Conservation (phyloP, 30 jellyfish, hydroid and myxozoan species). For the Euphysa ruthae region DNA sequence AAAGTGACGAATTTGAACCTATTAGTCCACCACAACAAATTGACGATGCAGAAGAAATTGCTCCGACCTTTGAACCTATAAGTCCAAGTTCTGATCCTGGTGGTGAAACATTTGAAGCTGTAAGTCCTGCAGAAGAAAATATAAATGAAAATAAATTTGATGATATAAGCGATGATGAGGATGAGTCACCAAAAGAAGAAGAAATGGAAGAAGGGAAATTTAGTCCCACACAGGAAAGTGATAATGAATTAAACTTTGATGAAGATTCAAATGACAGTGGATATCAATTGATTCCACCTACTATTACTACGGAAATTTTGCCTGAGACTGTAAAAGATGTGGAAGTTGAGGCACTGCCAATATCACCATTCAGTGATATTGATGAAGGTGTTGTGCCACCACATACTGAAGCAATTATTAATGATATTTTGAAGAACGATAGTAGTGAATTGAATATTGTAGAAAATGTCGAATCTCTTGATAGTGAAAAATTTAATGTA, state of each 20-base stretch:
- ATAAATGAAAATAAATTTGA: slow-evolving; percentile 11
- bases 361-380: slow-evolving; percentile 93
- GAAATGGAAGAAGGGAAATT: slow-evolving; percentile 30
- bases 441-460: slow-evolving; percentile 30
- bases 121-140: slow-evolving; percentile 3
- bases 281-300: neutral
- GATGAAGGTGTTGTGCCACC: slow-evolving; percentile 70
- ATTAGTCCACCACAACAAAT: slow-evolving; percentile 15
- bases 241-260: slow-evolving; percentile 18
- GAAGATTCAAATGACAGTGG: slow-evolving; percentile 29
- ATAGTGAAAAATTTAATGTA: slow-evolving; percentile 88
- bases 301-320: neutral
- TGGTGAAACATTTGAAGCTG: slow-evolving; percentile 8
- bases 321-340: slow-evolving; percentile 6
- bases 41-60: neutral
- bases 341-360: slow-evolving; percentile 82
- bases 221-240: slow-evolving; percentile 44
- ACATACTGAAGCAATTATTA: slow-evolving; percentile 55
- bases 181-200: slow-evolving; percentile 14
- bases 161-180: slow-evolving; percentile 44
- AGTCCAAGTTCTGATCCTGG: slow-evolving; percentile 24
- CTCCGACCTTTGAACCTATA: slow-evolving; percentile 1
- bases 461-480: slow-evolving; percentile 82
- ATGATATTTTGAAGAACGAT: slow-evolving; percentile 56
- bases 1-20: slow-evolving; percentile 5